Evolutionary conservation across 2,797 vertebrate species (phyloP).

Genomic region (Rhadinocentrus ornatus): DNA sequence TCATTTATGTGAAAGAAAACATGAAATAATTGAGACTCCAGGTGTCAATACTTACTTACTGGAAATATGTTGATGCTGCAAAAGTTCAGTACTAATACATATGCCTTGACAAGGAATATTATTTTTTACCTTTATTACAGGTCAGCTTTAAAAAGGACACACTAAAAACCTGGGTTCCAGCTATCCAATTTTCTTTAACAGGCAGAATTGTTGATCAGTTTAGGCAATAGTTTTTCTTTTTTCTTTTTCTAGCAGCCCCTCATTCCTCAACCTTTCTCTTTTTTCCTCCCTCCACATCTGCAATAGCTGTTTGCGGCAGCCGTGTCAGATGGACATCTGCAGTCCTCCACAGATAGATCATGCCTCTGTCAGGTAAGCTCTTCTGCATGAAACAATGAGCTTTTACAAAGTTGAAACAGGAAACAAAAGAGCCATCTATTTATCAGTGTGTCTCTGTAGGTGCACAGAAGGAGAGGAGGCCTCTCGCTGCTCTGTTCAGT

Average conservation of each 20-base stretch:
- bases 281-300: constrained; percentile 18
- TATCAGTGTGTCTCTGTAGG: constrained; percentile 62
- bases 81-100: too few relatives aligned
- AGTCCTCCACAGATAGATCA: constrained; percentile 78
- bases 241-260: constrained; percentile 29
- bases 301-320: constrained; percentile 79
- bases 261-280: constrained; percentile 13
- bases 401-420: constrained; percentile 6
- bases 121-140: background rate
- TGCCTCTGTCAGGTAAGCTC: constrained; percentile 74
- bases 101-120: too few relatives aligned
- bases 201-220: background rate
- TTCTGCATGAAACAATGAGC: background rate
- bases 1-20: background rate
- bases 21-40: background rate
- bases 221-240: background rate
- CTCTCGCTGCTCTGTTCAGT: constrained; percentile 83
- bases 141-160: background rate
- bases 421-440: constrained; percentile 38
- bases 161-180: background rate
- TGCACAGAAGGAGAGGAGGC: constrained; percentile 80
- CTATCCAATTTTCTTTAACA: too few relatives aligned
- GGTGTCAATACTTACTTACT: background rate
- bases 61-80: background rate
- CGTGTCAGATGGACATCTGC: constrained; percentile 79